Base-by-base conservation (phyloP, 2,113 vertebrate species). In the Brachyhypopomus occidentalis region DNA sequence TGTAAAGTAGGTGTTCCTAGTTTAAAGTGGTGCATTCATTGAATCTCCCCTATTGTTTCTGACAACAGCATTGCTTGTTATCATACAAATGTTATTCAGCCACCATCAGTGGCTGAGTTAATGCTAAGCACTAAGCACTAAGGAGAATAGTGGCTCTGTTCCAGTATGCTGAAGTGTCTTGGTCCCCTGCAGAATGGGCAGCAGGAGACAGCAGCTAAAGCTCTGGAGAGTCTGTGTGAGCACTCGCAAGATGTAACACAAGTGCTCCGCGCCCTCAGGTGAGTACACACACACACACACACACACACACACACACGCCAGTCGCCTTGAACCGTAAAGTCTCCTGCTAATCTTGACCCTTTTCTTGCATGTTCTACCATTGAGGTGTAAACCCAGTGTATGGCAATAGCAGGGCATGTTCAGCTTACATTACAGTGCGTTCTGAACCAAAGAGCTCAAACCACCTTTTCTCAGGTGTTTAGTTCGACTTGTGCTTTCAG, bases 201-300 rank as follows among this genome's bases (percentile, higher is more conserved):
- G 67, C 87, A 93, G 74, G 87, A 90, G 84, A 92, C 87, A 14
- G 96, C 96, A 78, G 87, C 90, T 78, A 97, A 92, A 90, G 94
- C 94, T 56, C 90, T 98, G 88, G 94, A 96, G 80, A 93, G 86
- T 91, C 89, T 98, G 81, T 93, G 92, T 93, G 88, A 95, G 79
- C 90, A 87, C 88, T 93, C 92, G 38, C 87, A 91, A 84, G 94
- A 96, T 70, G 89, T 82, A 48, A 81, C 45, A 82, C 91, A 94
- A 82, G 89, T 94, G 22, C 89, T 98, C 85, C 88, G 81, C 84
- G 94, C 94, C 85, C 91, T 98, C 86, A 96, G 95, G 97, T 97
- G 84, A 66, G 92, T 71, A 69, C 19, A 76, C 67, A 14, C 52
- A 30, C 17, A 45, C 41, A 56, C 2, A 30, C 30, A 30, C 30